Evolutionary conservation across 2,888 invertebrate genomes (phyloP).

Genomic region (Oegoconia quadripuncta): DNA sequence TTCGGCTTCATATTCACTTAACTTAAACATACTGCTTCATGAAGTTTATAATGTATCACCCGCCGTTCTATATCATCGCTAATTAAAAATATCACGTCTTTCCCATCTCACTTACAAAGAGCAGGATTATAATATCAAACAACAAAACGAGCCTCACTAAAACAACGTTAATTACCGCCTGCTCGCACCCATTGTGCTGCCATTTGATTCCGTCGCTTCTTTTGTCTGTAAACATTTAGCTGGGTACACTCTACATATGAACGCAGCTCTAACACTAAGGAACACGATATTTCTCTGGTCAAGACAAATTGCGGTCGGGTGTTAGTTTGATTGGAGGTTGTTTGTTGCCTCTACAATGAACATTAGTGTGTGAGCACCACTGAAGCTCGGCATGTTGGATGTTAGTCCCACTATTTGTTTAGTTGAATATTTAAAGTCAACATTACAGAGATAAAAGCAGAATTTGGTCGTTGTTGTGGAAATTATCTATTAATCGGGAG

Average conservation of each 20-base stretch:
- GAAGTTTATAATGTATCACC: too few relatives aligned
- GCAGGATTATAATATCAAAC: too few relatives aligned
- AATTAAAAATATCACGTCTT: too few relatives aligned
- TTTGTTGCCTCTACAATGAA: constrained; percentile 75
- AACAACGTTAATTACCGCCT: constrained; percentile 14
- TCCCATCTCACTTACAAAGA: too few relatives aligned
- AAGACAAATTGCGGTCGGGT: constrained; percentile 72
- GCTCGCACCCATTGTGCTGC: constrained; percentile 12
- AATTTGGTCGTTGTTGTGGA: too few relatives aligned
- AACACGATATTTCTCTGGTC: constrained; percentile 65
- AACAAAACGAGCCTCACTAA: constrained; percentile 9
- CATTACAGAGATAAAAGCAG: too few relatives aligned
- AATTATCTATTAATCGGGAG: too few relatives aligned
- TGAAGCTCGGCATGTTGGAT: background rate
- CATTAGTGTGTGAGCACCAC: constrained; percentile 48
- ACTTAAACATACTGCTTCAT: too few relatives aligned
- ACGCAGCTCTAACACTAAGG: constrained; percentile 37
- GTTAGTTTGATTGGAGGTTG: constrained; percentile 73
- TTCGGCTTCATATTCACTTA: too few relatives aligned
- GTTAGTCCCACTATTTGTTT: constrained; percentile 6
- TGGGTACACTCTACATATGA: constrained; percentile 15
- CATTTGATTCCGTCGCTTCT: constrained; percentile 30
- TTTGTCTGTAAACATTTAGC: constrained; percentile 38
- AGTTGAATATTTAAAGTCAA: constrained; percentile 19
- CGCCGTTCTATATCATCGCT: too few relatives aligned